Evolutionary conservation across 2,797 vertebrate genomes (phyloP), one percentile per base, ranked within the genome.

Genomic region (Scleropages formosus): DNA sequence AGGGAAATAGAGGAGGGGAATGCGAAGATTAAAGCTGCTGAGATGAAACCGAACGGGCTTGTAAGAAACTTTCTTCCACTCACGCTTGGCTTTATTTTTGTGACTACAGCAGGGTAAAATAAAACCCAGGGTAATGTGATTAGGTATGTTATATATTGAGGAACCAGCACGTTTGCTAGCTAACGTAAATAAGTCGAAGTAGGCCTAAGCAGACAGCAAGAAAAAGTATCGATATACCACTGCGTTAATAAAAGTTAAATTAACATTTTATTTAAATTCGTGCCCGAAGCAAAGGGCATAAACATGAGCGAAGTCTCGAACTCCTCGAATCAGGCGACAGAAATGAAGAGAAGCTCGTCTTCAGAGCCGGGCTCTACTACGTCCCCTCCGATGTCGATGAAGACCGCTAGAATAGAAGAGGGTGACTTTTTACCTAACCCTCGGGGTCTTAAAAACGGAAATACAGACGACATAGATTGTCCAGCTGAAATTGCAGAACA

Each of bases 261-360:
- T 44, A 64, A 51, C 47, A n/a, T 20, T 67, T 4, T 75, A 68
- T 44, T 24, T n/a, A 49, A 22, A 16, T 20, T 51, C 77, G 64
- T 73, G 78, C 61, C 70, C 46, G 56, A 39, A 72, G n/a, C n/a
- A n/a, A 68, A 71, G 68, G 27, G 64, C n/a, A 83, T 77, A 81
- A 93, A 80, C 80, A 93, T 93, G 92, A 93, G 88, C 83, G 84
- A 89, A 79, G 15, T 81, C 78, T 86, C 84, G 80, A 89, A 86
- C 83, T 84, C 83, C 86, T 83, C 83, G 61, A 84, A 84, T 85
- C 78, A 70, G 81, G 80, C 81, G 69, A 88, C 85, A 31, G 82
- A 85, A 71, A 88, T 83, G 85, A 93, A 93, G 82, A 87, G 91
- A 78, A 82, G 88, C 81, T 81, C 85, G 44, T 89, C 88, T 67